phyloP scores from a whole-genome alignment of 1,140 invertebrate species.

The Zaprionus taronus region DNA sequence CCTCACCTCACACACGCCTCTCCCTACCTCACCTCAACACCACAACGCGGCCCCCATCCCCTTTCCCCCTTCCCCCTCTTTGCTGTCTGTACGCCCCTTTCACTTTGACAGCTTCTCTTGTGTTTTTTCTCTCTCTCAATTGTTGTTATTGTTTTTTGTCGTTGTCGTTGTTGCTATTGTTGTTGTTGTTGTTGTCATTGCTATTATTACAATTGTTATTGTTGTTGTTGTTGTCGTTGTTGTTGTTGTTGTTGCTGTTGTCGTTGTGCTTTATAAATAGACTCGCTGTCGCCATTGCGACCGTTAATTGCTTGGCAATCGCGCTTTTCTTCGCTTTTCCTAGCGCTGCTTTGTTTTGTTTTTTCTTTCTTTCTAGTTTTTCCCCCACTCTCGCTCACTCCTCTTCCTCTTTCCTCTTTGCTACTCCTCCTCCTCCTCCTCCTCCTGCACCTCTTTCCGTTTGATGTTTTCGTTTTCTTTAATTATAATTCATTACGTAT shows the following conservation, averaged over 20 bases:
- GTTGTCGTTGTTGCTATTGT: neutral
- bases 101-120: constrained; percentile 5
- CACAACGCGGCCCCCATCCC: neutral
- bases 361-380: constrained; percentile 38
- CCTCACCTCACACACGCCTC: too few species aligned
- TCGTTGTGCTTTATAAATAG: constrained; percentile 59
- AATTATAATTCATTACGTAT: constrained; percentile 82
- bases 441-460: constrained; percentile 9
- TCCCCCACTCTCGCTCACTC: neutral
- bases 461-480: constrained; percentile 60
- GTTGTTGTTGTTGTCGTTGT: constrained; percentile 37
- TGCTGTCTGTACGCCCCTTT: neutral
- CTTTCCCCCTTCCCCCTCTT: neutral
- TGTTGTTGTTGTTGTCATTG: constrained; percentile 37
- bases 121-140: neutral
- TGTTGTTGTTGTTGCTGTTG: constrained; percentile 43
- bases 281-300: constrained; percentile 47
- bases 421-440: constrained; percentile 8
- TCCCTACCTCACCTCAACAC: too few species aligned
- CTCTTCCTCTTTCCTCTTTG: constrained; percentile 18
- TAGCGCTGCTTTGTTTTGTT: constrained; percentile 10
- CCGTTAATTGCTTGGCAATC: constrained; percentile 39
- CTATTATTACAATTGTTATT: too few species aligned
- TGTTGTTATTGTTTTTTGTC: neutral
- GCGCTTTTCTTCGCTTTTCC: constrained; percentile 18